Evolutionary conservation across 1,140 invertebrate genomes (phyloP).

Genomic region (Bombus picipes): DNA sequence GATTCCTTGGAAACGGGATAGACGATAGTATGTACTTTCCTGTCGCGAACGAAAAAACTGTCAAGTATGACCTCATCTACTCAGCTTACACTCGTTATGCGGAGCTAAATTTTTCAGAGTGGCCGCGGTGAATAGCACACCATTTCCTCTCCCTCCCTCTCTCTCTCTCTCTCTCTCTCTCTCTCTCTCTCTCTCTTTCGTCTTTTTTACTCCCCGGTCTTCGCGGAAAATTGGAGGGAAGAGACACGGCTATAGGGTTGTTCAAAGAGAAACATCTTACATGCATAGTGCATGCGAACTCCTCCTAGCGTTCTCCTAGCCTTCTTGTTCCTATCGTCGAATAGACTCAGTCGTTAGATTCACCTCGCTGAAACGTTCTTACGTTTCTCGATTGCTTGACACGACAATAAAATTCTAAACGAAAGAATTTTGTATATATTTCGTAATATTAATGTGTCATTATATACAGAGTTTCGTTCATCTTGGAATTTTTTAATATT

Average conservation of each 20-base stretch:
- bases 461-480: background rate
- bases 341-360: constrained; percentile 33
- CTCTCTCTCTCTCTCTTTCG: constrained; percentile 12
- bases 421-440: background rate
- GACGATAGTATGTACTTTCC: background rate
- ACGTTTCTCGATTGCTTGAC: background rate
- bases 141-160: background rate
- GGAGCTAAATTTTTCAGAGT: constrained; percentile 76
- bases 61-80: constrained; percentile 65
- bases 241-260: constrained; percentile 23
- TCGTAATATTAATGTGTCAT: background rate
- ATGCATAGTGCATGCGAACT: background rate
- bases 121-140: constrained; percentile 69
- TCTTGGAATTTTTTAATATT: background rate
- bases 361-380: no score
- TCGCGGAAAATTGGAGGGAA: constrained; percentile 44
- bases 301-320: background rate
- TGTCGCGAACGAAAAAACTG: constrained; percentile 22
- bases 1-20: background rate
- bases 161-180: background rate
- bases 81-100: constrained; percentile 70
- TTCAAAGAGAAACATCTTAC: constrained; percentile 71
- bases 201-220: constrained; percentile 16
- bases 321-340: constrained; percentile 35
- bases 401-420: background rate